Conservation (phyloP, 2,797 vertebrate genomes). For the Enteromius trimaculatus region DNA sequence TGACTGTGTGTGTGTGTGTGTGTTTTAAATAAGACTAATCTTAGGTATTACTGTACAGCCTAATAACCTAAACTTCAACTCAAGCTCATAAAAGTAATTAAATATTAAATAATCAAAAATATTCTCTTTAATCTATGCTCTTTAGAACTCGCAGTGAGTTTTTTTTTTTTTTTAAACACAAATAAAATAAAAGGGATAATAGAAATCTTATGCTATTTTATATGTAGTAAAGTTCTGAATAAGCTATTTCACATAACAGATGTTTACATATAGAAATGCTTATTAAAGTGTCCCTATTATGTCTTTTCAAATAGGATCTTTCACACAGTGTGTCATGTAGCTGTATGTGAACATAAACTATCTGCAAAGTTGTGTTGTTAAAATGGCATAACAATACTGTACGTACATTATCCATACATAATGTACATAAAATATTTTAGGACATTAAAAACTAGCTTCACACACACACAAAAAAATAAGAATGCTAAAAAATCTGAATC, state of each 20-base stretch:
- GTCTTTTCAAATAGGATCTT: no score
- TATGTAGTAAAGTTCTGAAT: not conserved
- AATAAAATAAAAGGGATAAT: not conserved
- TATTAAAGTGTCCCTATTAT: not conserved
- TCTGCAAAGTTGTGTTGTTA: no score
- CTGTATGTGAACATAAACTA: no score
- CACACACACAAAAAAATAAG: not conserved
- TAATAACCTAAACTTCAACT: not conserved
- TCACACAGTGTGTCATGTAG: no score
- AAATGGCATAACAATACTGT: no score
- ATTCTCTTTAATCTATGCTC: not conserved
- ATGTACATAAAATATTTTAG: conserved; percentile 31
- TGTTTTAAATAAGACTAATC: not conserved
- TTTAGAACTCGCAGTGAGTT: not conserved
- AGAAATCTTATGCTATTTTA: not conserved
- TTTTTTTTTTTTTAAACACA: no score
- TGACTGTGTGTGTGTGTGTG: not conserved
- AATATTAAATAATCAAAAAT: not conserved
- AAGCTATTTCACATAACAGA: not conserved
- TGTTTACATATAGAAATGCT: not conserved
- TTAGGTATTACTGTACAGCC: no score
- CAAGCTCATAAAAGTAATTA: not conserved
- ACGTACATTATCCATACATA: no score
- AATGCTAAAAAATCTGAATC: conserved; percentile 42
- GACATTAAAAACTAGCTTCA: conserved; percentile 22